These are phyloP conservation scores for Aurelia aurita DNA, from an alignment of 30 jellyfish, hydroid and myxozoan genomes.

Conservation along the genomic window DNA sequence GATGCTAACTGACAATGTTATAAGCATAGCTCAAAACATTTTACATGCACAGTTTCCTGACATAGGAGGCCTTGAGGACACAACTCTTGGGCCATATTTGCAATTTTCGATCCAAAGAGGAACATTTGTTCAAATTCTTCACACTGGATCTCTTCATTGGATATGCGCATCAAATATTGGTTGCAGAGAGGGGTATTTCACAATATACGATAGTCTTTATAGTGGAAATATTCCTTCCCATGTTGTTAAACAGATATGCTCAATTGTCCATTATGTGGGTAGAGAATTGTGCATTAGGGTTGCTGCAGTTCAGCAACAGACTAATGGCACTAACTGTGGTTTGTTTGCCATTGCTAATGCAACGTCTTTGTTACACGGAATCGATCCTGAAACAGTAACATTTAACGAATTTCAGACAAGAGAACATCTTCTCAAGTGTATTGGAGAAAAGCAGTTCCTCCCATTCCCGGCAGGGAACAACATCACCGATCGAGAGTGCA, in stretches of 20 bases:
- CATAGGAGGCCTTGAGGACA: no score
- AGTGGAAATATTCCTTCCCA: not conserved
- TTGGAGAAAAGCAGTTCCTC: no score
- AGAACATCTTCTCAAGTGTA: no score
- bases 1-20: no score
- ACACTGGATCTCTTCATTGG: conserved; percentile 19
- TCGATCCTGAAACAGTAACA: not conserved
- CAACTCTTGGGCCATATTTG: no score
- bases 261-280: conserved; percentile 10
- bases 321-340: conserved; percentile 10
- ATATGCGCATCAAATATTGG: not conserved
- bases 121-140: no score
- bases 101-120: no score
- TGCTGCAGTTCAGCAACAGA: conserved; percentile 16
- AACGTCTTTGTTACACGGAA: not conserved
- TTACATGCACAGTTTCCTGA: no score
- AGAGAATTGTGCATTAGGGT: conserved; percentile 3
- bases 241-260: conserved; percentile 14
- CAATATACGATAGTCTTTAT: not conserved
- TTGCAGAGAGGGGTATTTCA: not conserved
- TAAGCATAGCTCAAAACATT: no score
- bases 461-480: no score
- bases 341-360: conserved; percentile 17
- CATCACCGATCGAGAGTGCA: no score
- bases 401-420: no score